Conservation (phyloP, 2,113 vertebrate genomes). For the Numida meleagris region DNA sequence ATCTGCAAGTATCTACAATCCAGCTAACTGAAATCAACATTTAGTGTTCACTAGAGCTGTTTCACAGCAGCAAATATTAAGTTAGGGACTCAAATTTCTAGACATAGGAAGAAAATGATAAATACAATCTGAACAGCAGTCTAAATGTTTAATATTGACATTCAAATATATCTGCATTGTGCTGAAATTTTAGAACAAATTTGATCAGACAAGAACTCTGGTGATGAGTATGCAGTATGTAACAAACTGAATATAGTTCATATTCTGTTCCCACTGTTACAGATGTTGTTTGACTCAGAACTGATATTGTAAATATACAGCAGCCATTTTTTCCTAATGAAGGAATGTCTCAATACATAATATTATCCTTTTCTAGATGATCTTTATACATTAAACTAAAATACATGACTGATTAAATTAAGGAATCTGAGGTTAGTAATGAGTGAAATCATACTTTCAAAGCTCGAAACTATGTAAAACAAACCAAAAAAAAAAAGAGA, state of each 20-base stretch:
- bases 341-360: slow-evolving; percentile 98
- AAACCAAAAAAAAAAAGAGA: slow-evolving; percentile 77
- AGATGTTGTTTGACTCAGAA: slow-evolving; percentile 85
- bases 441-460: slow-evolving; percentile 93
- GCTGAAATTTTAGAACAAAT: slow-evolving; percentile 80
- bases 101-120: slow-evolving; percentile 79
- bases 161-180: slow-evolving; percentile 86
- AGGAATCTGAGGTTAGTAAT: slow-evolving; percentile 87
- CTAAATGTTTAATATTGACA: slow-evolving; percentile 86
- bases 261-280: slow-evolving; percentile 86
- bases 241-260: slow-evolving; percentile 78
- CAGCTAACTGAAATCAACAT: slow-evolving; percentile 91
- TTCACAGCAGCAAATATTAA: slow-evolving; percentile 87
- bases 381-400: slow-evolving; percentile 97
- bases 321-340: slow-evolving; percentile 95
- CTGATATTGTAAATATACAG: slow-evolving; percentile 89
- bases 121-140: slow-evolving; percentile 89
- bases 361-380: slow-evolving; percentile 87
- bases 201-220: slow-evolving; percentile 69
- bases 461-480: slow-evolving; percentile 88
- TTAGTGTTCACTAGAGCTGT: slow-evolving; percentile 92
- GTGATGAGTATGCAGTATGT: slow-evolving; percentile 72
- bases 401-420: slow-evolving; percentile 95
- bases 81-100: slow-evolving; percentile 79
- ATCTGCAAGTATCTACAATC: slow-evolving; percentile 95